Conservation (phyloP, 2,888 invertebrate genomes). For the Plebejus argus region DNA sequence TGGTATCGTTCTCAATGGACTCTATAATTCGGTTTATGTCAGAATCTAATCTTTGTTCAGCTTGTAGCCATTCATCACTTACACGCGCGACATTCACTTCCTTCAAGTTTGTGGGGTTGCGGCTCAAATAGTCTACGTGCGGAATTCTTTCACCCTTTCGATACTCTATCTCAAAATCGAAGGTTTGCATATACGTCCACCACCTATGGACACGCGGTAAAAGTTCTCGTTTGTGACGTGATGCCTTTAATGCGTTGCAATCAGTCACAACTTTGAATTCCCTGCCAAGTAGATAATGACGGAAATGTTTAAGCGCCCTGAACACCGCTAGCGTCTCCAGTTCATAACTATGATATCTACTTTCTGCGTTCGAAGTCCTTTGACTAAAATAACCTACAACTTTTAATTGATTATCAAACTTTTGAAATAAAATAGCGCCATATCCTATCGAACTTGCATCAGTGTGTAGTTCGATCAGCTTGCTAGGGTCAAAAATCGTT, state of each 20-base stretch:
- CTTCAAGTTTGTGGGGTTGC: constrained; percentile 34
- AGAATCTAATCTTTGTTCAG: not conserved
- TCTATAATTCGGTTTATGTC: constrained; percentile 6
- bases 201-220: constrained; percentile 47
- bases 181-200: constrained; percentile 48
- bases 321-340: constrained; percentile 37
- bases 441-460: constrained; percentile 42
- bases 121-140: constrained; percentile 42
- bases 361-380: constrained; percentile 34
- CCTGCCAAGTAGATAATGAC: constrained; percentile 44
- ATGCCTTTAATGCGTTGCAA: constrained; percentile 48
- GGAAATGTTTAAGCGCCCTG: constrained; percentile 46
- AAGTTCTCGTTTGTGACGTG: constrained; percentile 40
- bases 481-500: constrained; percentile 38
- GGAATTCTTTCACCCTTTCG: constrained; percentile 38
- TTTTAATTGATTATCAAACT: not conserved
- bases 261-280: constrained; percentile 36
- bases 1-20: not conserved
- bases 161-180: constrained; percentile 43
- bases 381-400: constrained; percentile 21
- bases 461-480: constrained; percentile 18
- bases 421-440: constrained; percentile 39
- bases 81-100: not conserved
- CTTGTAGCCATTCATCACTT: not conserved
- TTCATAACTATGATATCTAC: constrained; percentile 40